Conservation (phyloP, 1,140 invertebrate species). For the Bombus pascuorum region DNA sequence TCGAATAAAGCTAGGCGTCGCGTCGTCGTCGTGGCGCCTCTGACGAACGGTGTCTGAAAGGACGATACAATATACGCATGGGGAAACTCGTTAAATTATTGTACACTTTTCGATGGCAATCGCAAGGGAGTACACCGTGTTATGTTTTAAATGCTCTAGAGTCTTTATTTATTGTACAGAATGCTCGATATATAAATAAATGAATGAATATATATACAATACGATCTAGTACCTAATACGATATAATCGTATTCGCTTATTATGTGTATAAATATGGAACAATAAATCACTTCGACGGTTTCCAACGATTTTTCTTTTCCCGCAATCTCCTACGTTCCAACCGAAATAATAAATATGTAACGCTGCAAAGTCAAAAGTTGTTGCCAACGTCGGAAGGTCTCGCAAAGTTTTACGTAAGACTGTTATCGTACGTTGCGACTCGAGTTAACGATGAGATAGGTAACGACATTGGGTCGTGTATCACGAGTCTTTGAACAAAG, state of each 20-base stretch:
- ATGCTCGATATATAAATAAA: slow-evolving; percentile 60
- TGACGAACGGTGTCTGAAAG: slow-evolving; percentile 25
- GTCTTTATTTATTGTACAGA: slow-evolving; percentile 76
- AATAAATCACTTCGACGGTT: slow-evolving; percentile 68
- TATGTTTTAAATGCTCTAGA: slow-evolving; percentile 72
- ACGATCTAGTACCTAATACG: slow-evolving; percentile 68
- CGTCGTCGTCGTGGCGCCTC: not conserved
- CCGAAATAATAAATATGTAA: not conserved
- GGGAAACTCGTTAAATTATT: slow-evolving; percentile 63
- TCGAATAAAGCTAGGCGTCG: not conserved
- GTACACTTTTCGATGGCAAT: slow-evolving; percentile 59
- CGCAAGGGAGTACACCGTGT: slow-evolving; percentile 57
- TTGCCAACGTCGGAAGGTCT: not conserved
- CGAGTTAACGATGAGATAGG: too few species aligned
- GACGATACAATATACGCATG: slow-evolving; percentile 39
- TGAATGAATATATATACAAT: slow-evolving; percentile 43
- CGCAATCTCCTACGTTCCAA: not conserved
- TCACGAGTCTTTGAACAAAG: too few species aligned
- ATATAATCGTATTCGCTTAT: slow-evolving; percentile 70
- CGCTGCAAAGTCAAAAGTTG: not conserved
- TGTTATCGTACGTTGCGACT: too few species aligned
- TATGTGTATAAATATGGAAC: slow-evolving; percentile 74
- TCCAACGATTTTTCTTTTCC: not conserved
- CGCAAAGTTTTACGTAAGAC: not conserved
- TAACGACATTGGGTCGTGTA: too few species aligned